Evolutionary conservation across 1,140 invertebrate species (phyloP).

Genomic region (Leptinotarsa lineolata): DNA sequence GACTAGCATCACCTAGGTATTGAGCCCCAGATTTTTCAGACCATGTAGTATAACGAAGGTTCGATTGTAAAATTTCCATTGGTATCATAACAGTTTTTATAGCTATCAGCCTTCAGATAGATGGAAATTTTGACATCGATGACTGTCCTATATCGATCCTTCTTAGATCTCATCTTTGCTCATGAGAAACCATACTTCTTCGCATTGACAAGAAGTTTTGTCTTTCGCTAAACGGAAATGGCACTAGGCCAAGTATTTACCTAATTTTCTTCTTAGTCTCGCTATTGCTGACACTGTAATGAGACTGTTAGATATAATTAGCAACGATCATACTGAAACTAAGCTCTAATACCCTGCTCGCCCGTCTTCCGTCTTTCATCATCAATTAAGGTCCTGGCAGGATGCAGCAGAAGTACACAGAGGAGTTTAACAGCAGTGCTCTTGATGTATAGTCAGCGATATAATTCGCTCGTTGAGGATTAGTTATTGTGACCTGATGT

Average conservation of each 20-base stretch:
- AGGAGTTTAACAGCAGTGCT: not conserved
- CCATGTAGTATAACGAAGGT: no score
- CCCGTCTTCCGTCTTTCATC: not conserved
- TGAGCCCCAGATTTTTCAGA: no score
- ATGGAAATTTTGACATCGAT: not conserved
- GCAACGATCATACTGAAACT: not conserved
- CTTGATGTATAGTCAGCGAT: not conserved
- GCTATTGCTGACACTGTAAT: not conserved
- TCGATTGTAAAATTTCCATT: no score
- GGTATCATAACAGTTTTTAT: no score
- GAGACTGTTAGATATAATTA: not conserved
- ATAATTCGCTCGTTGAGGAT: not conserved
- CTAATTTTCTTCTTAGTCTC: slow-evolving; percentile 25
- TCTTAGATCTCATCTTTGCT: not conserved
- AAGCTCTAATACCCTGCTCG: not conserved
- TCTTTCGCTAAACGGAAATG: slow-evolving; percentile 16
- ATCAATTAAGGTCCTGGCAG: not conserved
- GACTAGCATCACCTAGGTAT: no score
- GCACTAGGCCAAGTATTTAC: slow-evolving; percentile 31
- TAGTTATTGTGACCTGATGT: not conserved
- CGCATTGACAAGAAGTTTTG: not conserved
- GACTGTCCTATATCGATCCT: not conserved
- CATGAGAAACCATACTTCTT: slow-evolving; percentile 10
- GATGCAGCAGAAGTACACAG: not conserved
- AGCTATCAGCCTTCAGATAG: no score